These are phyloP conservation scores for Luehdorfia chinensis DNA, from an alignment of 1,140 invertebrate genomes.

Conservation along the genomic window DNA sequence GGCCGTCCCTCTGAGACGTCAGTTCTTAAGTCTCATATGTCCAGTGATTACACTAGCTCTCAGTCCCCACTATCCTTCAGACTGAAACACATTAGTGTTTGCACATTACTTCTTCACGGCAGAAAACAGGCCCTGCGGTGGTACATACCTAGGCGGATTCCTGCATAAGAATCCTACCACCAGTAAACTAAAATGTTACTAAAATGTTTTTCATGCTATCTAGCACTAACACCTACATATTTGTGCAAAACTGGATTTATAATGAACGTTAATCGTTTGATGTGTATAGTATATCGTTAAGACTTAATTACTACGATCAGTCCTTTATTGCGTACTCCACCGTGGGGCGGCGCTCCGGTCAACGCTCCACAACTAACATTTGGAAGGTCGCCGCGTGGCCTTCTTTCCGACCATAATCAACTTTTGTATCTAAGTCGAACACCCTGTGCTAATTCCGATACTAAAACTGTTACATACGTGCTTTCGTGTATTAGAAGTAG, in stretches of 20 bases:
- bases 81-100: no score
- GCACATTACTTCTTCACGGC: no score
- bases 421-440: constrained; percentile 42
- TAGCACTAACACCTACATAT: constrained; percentile 10
- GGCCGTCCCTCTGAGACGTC: no score
- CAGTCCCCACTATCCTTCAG: no score
- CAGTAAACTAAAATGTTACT: no score
- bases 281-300: constrained; percentile 8
- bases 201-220: no score
- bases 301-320: constrained; percentile 12
- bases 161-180: no score
- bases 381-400: constrained; percentile 70
- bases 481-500: constrained; percentile 66
- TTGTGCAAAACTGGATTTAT: constrained; percentile 9
- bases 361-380: constrained; percentile 54
- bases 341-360: constrained; percentile 32
- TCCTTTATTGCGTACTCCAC: constrained; percentile 8
- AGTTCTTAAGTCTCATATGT: no score
- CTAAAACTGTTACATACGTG: constrained; percentile 61
- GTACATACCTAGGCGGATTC: no score
- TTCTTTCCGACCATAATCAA: constrained; percentile 59
- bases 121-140: no score
- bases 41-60: no score
- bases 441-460: constrained; percentile 62
- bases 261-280: constrained; percentile 8